These are phyloP conservation scores for Melanostoma scalare DNA, from an alignment of 2,888 invertebrate species.

Conservation along the genomic window DNA sequence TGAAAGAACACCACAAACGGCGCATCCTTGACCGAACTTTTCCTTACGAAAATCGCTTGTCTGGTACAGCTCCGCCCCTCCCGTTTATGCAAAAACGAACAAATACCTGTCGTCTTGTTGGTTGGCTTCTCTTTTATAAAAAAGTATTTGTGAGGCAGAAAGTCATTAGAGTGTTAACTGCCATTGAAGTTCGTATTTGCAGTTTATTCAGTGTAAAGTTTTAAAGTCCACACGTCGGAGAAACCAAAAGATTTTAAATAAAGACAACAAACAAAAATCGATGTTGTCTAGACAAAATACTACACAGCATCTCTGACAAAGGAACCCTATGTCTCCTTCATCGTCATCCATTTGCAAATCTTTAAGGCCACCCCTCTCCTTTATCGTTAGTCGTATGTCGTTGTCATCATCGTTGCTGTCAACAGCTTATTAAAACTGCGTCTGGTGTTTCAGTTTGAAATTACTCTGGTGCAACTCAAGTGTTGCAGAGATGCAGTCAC, in stretches of 20 bases:
- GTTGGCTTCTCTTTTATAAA: too few species aligned
- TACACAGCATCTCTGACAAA: conserved; percentile 38
- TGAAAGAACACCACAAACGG: conserved; percentile 7
- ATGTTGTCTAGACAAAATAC: conserved; percentile 59
- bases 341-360: conserved; percentile 46
- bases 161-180: conserved; percentile 17
- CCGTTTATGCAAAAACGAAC: conserved; percentile 7
- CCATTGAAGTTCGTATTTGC: conserved; percentile 1
- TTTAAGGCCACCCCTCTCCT: conserved; percentile 9
- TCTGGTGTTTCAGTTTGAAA: conserved; percentile 31
- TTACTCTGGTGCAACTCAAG: conserved; percentile 12
- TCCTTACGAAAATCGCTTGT: not conserved
- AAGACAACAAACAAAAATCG: conserved; percentile 45
- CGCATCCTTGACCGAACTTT: conserved; percentile 35
- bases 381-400: conserved; percentile 1
- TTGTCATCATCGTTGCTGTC: conserved; percentile 23
- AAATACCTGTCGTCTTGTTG: not conserved
- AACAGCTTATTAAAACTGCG: conserved; percentile 52
- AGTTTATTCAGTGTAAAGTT: conserved; percentile 28
- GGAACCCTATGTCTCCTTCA: conserved; percentile 20
- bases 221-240: conserved; percentile 11
- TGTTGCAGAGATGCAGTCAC: conserved; percentile 1
- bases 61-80: not conserved
- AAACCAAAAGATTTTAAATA: conserved; percentile 15
- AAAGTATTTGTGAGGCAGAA: not conserved